Conservation (phyloP, 2,888 invertebrate species). For the Incurvaria masculella region DNA sequence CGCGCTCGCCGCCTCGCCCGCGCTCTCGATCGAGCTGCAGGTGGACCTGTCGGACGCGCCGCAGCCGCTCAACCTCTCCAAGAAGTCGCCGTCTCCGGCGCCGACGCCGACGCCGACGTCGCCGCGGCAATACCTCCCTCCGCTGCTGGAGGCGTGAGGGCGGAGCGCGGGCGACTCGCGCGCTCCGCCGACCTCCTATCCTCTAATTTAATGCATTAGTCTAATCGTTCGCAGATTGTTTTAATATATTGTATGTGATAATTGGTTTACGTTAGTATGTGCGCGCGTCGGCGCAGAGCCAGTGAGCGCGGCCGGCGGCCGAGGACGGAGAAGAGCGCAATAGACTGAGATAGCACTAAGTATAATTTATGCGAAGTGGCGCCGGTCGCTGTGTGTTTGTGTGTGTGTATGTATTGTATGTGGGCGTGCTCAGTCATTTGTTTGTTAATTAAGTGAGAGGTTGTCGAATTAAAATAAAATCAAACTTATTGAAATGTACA, state of each 20-base stretch:
- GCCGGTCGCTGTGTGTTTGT: conserved; percentile 62
- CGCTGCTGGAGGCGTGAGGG: conserved; percentile 63
- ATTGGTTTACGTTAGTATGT: conserved; percentile 52
- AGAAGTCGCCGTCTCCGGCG: conserved; percentile 73
- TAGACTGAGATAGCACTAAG: conserved; percentile 60
- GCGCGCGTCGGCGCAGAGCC: conserved; percentile 31
- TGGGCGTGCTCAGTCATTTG: conserved; percentile 60
- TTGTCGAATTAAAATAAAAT: conserved; percentile 70
- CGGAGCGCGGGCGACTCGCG: conserved; percentile 44
- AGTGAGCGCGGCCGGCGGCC: conserved; percentile 45
- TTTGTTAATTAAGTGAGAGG: conserved; percentile 72
- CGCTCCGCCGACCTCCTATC: conserved; percentile 51
- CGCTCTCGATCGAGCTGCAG: conserved; percentile 63
- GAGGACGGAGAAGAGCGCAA: conserved; percentile 52
- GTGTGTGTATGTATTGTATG: conserved; percentile 61
- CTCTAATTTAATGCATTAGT: conserved; percentile 50
- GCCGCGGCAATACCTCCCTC: conserved; percentile 59
- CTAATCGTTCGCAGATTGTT: conserved; percentile 57
- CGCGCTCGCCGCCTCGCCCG: conserved; percentile 45
- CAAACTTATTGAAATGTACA: conserved; percentile 49
- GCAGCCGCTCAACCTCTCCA: conserved; percentile 86
- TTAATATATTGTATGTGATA: conserved; percentile 69
- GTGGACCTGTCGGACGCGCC: conserved; percentile 79
- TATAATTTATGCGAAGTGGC: conserved; percentile 64
- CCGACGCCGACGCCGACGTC: conserved; percentile 58